A percentile compares a stretch with the other conserved stretches of the same genome.
These are phyloP conservation scores for Gymnothorax javanicus DNA, from an alignment of 2,797 vertebrate genomes.

Conservation along the genomic window DNA sequence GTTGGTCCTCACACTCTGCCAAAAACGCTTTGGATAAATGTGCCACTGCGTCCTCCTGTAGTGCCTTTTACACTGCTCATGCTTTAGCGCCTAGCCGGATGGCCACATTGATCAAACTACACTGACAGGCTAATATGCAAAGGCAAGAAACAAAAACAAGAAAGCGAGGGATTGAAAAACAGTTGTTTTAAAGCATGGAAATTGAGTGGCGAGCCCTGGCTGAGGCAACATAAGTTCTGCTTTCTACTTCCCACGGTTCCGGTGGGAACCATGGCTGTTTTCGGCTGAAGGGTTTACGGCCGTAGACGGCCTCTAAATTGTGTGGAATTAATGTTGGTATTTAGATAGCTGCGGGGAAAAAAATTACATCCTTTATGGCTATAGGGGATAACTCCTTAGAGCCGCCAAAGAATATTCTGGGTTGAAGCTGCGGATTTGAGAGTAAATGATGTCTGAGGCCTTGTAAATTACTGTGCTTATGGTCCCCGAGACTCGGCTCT, in stretches of 20 bases:
- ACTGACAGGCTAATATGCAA: not conserved
- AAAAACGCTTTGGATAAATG: slow-evolving; percentile 18
- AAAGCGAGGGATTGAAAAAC: not conserved
- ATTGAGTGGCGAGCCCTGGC: not conserved
- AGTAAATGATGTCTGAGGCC: not conserved
- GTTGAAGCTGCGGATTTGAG: slow-evolving; percentile 11
- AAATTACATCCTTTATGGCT: not conserved
- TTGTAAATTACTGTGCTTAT: not conserved
- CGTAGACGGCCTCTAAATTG: slow-evolving; percentile 9
- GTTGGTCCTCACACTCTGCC: not conserved
- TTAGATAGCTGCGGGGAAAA: slow-evolving; percentile 1
- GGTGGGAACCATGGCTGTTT: slow-evolving; percentile 11
- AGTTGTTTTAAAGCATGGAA: not conserved
- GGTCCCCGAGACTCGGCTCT: not conserved
- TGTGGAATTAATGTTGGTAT: slow-evolving; percentile 12
- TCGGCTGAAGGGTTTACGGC: not conserved
- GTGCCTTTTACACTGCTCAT: not conserved
- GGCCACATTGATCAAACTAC: not conserved
- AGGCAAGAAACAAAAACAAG: not conserved
- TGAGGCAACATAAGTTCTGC: not conserved
- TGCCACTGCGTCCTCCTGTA: not conserved
- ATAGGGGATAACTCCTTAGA: not conserved
- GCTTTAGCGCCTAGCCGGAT: not conserved
- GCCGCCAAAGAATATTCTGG: not conserved
- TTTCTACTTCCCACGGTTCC: not conserved